These are phyloP conservation scores for Zosterops pallidus DNA, from an alignment of 2,113 vertebrate genomes.

Conservation along the genomic window DNA sequence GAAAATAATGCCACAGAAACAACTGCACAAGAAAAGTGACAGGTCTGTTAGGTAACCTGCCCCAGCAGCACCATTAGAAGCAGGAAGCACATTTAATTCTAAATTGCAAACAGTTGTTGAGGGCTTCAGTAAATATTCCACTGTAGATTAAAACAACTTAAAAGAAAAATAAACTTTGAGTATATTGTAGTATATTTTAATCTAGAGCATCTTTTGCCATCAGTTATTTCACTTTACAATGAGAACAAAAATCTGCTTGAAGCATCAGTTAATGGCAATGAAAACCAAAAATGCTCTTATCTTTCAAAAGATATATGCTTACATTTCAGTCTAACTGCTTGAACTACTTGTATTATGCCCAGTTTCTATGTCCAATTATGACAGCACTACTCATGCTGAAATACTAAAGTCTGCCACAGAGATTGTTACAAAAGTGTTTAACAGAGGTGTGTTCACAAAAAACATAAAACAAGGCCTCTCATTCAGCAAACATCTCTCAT, in stretches of 20 bases:
- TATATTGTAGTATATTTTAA: constrained; percentile 47
- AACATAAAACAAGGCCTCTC: background rate
- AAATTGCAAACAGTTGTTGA: constrained; percentile 60
- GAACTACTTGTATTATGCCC: constrained; percentile 37
- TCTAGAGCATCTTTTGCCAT: constrained; percentile 14
- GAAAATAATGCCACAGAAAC: constrained; percentile 79
- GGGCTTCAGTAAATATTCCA: constrained; percentile 56
- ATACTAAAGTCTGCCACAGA: background rate
- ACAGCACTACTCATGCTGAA: background rate
- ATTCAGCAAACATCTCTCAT: background rate
- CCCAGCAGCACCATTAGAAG: constrained; percentile 5
- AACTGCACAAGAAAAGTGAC: constrained; percentile 78
- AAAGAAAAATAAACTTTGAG: constrained; percentile 58
- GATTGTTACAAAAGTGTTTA: background rate
- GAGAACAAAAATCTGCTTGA: constrained; percentile 13
- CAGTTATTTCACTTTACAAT: background rate
- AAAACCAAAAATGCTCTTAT: constrained; percentile 23
- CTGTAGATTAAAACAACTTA: constrained; percentile 57
- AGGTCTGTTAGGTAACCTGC: constrained; percentile 66
- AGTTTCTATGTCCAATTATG: constrained; percentile 6
- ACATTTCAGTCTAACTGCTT: constrained; percentile 33
- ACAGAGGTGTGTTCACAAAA: background rate
- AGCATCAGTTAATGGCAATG: constrained; percentile 30
- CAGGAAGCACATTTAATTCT: constrained; percentile 54
- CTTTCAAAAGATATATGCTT: constrained; percentile 39